Evolutionary conservation across 92 coral and sea anemone species (phyloP), one percentile per base, ranked within the genome.

Genomic region (Paragorgia papillata): DNA sequence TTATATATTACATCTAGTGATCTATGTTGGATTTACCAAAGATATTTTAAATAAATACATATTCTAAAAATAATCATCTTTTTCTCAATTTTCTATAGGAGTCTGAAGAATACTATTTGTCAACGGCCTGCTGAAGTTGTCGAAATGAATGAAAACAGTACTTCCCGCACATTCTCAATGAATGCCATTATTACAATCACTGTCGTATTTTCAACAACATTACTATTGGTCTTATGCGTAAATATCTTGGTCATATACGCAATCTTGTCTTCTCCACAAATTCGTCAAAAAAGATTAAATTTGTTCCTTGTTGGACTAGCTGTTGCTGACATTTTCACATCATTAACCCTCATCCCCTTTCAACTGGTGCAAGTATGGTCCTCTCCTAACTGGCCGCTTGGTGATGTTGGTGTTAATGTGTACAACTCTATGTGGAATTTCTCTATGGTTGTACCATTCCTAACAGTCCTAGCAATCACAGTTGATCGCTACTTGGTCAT

Each of bases 341-440:
- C 90, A 2, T 10, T 86, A 26, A 64, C 84, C 2, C 63, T 86
- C 41, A 86, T 83, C 31, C 90, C 90, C 12, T 33, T 86, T 76
- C 84, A 86, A 55, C 25, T 86, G 65, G 56, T 64, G 19, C 73
- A 86, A 44, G 69, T 76, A 0, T 86, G 84, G 90, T 31, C 75
- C 9, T 82, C 84, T 13, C 87, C 84, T 46, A 33, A 82, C 2
- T 86, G 90, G 90, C 86, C 90, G 18, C 81, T 86, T 29, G 90
- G 87, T 24, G 59, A 84, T 27, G 64, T 24, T 32, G 90, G 84
- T 19, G 84, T 77, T 7, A 37, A 82, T 17, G 34, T 70, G 9
- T 69, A 75, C 35, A 86, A 86, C 62, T 75, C 81, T 2, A 21
- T 76, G 34, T 86, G 90, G 90, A 28, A 82, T 17, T 86, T 86